A percentile compares a stretch with the other conserved stretches of the same genome.
Conservation (phyloP, 2,113 vertebrate species). For the Phalacrocorax aristotelis region DNA sequence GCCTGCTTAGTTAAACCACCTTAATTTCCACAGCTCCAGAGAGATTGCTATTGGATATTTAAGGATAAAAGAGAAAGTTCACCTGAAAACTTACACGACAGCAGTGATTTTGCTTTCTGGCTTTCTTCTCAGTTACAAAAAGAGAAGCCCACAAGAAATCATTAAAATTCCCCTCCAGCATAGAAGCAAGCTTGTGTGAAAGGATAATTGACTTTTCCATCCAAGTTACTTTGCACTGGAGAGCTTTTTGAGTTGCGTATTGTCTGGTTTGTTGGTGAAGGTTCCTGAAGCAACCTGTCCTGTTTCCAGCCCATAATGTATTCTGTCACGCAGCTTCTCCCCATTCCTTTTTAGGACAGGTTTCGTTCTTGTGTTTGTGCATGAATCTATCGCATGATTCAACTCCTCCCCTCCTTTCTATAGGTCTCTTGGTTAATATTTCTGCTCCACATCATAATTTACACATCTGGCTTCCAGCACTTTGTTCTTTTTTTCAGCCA, state of each 20-base stretch:
- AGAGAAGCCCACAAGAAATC: not conserved
- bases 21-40: not conserved
- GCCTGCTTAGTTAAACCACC: not conserved
- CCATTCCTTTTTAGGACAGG: not conserved
- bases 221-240: not conserved
- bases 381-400: not conserved
- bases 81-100: not conserved
- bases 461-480: not conserved
- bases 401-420: not conserved
- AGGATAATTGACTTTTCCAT: not conserved
- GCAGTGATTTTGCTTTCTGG: not conserved
- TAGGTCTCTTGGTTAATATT: not conserved
- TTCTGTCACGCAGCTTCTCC: not conserved
- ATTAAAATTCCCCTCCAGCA: not conserved
- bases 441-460: not conserved
- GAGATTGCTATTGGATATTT: not conserved
- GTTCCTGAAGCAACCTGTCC: not conserved
- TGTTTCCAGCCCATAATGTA: not conserved
- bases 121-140: not conserved
- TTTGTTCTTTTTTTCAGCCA: not conserved
- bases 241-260: not conserved
- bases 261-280: not conserved
- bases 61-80: not conserved
- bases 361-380: not conserved
- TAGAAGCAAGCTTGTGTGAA: not conserved